A percentile compares a stretch with the other conserved stretches of the same genome.
These are phyloP conservation scores for Paraplagusia blochii DNA, from an alignment of 2,113 vertebrate genomes.

Conservation along the genomic window DNA sequence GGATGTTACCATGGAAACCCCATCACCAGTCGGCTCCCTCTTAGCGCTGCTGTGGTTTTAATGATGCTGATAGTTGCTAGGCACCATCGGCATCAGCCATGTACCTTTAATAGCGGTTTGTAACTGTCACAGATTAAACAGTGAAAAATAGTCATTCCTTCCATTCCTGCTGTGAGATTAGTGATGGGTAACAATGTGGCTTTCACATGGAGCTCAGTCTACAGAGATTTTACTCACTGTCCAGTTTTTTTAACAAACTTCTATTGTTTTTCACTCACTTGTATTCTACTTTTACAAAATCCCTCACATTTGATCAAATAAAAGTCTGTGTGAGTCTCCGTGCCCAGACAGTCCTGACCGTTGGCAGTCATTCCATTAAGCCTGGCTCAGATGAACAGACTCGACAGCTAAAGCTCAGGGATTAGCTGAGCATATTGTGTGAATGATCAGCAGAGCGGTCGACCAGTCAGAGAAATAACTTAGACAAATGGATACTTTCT, in stretches of 20 bases:
- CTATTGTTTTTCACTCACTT: too few relatives aligned
- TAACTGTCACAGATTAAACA: conserved; percentile 29
- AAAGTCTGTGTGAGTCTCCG: too few relatives aligned
- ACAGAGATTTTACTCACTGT: too few relatives aligned
- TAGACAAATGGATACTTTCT: conserved; percentile 59
- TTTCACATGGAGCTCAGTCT: conserved; percentile 10
- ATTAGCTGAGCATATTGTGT: conserved; percentile 26
- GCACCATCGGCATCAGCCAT: conserved; percentile 55
- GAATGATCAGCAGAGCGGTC: conserved; percentile 24
- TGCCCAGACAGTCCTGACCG: too few relatives aligned
- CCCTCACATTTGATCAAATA: too few relatives aligned
- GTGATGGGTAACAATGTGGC: conserved; percentile 11
- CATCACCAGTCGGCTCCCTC: conserved; percentile 56
- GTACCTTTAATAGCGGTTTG: conserved; percentile 45
- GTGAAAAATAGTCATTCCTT: conserved; percentile 22
- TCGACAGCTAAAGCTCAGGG: too few relatives aligned
- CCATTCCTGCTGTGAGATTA: background rate
- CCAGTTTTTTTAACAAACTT: too few relatives aligned
- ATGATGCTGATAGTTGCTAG: conserved; percentile 70
- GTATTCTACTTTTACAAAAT: too few relatives aligned
- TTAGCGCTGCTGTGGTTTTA: conserved; percentile 60
- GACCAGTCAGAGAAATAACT: conserved; percentile 45
- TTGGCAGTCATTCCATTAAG: too few relatives aligned
- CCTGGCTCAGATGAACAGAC: too few relatives aligned
- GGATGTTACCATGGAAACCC: conserved; percentile 70